These are phyloP conservation scores for Hylaeus anthracinus DNA, from an alignment of 1,140 invertebrate species.

Conservation along the genomic window DNA sequence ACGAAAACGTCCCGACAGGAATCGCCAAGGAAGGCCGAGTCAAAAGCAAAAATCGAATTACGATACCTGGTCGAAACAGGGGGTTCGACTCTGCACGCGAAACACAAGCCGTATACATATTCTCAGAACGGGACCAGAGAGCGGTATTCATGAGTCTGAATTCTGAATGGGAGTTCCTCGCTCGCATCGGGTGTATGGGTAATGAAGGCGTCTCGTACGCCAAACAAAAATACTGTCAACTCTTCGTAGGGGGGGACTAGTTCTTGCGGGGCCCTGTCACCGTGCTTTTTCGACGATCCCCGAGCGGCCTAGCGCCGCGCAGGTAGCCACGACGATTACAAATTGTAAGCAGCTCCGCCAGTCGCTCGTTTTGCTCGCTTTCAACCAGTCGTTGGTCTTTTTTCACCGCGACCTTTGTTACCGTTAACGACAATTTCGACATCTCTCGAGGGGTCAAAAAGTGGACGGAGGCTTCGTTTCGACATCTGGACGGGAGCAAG, in stretches of 20 bases:
- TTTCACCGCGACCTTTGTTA: not conserved
- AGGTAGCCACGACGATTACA: constrained; percentile 72
- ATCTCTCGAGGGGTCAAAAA: not conserved
- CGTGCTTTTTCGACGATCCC: constrained; percentile 64
- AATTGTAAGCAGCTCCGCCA: constrained; percentile 71
- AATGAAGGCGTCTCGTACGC: constrained; percentile 76
- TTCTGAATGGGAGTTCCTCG: constrained; percentile 70
- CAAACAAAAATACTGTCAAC: constrained; percentile 77
- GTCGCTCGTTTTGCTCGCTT: not conserved
- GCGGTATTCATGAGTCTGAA: constrained; percentile 73
- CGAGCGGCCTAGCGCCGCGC: constrained; percentile 63
- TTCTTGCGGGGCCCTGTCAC: constrained; percentile 66
- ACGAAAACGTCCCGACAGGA: not conserved
- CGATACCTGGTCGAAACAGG: not conserved
- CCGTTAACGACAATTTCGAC: not conserved
- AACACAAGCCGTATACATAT: constrained; percentile 20
- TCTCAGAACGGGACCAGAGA: constrained; percentile 32
- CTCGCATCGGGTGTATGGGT: constrained; percentile 68
- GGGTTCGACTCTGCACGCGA: not conserved
- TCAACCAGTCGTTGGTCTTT: too few species aligned
- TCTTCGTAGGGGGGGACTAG: constrained; percentile 61
- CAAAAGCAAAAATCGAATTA: constrained; percentile 42
- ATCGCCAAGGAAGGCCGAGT: not conserved
- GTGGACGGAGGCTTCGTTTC: too few species aligned
- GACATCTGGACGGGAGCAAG: too few species aligned